phyloP scores from a whole-genome alignment of 2,113 vertebrate genomes.

The Entosphenus tridentatus region DNA sequence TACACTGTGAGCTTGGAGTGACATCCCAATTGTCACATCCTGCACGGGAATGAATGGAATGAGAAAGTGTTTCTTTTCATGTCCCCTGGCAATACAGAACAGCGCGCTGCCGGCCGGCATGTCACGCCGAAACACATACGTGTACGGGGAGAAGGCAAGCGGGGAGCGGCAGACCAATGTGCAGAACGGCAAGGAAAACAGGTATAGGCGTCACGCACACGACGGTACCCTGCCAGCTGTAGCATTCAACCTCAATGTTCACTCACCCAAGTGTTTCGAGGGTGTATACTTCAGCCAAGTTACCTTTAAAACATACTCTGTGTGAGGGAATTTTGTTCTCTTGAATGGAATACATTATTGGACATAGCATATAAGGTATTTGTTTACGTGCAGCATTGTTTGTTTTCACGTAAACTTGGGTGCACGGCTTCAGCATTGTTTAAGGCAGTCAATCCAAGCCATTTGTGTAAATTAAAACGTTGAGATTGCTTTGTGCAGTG shows the following conservation, averaged over 20 bases:
- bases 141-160: constrained; percentile 52
- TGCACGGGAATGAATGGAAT: not conserved
- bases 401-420: too few species aligned
- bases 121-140: constrained; percentile 85
- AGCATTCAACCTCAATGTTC: not conserved
- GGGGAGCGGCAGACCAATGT: constrained; percentile 57
- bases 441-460: too few species aligned
- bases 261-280: not conserved
- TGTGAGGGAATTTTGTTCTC: not conserved
- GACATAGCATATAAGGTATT: constrained; percentile 6
- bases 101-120: constrained; percentile 47
- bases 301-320: not conserved
- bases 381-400: not conserved
- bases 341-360: not conserved
- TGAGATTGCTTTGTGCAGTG: too few species aligned
- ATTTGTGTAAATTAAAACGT: too few species aligned
- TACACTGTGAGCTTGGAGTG: too few species aligned
- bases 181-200: constrained; percentile 93
- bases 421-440: too few species aligned
- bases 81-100: constrained; percentile 23
- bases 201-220: constrained; percentile 22
- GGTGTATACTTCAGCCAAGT: not conserved
- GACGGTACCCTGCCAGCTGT: not conserved
- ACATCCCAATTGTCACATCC: not conserved
- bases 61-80: constrained; percentile 7